phyloP scores from a whole-genome alignment of 2,888 invertebrate species.

The Cordilura impudica region DNA sequence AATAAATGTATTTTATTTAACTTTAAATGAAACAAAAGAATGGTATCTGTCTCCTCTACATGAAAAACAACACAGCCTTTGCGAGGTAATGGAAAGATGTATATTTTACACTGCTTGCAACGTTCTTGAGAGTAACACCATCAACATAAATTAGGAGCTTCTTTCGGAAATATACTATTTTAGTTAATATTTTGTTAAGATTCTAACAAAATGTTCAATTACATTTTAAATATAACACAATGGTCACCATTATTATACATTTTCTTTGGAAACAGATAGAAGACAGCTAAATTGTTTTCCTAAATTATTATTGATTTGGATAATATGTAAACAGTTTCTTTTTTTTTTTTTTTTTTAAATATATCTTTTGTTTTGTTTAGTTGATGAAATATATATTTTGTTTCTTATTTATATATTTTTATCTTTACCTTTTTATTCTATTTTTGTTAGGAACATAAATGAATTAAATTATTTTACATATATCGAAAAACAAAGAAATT shows the following conservation, averaged over 20 bases:
- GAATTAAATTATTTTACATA: constrained; percentile 29
- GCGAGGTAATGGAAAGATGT: too few species aligned
- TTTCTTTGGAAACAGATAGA: constrained; percentile 21
- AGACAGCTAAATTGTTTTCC: constrained; percentile 7
- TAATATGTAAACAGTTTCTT: not conserved
- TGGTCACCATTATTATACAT: not conserved
- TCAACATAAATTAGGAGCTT: not conserved
- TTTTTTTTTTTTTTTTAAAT: not conserved
- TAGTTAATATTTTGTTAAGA: not conserved
- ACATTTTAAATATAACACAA: not conserved
- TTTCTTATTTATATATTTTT: not conserved
- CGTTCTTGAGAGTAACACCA: not conserved
- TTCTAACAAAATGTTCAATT: constrained; percentile 8
- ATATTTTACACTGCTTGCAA: not conserved
- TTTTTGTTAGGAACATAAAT: constrained; percentile 27
- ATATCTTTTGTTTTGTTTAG: constrained; percentile 3
- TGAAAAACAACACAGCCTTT: too few species aligned
- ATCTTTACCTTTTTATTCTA: not conserved
- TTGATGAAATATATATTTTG: not conserved
- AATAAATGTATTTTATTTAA: constrained; percentile 45
- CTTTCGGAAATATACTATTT: not conserved
- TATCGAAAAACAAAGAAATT: constrained; percentile 8
- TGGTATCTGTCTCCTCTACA: not conserved
- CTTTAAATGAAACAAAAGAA: not conserved
- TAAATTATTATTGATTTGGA: not conserved